Base-by-base conservation (phyloP, 2,797 vertebrate genomes). In the Thalassophryne amazonica region DNA sequence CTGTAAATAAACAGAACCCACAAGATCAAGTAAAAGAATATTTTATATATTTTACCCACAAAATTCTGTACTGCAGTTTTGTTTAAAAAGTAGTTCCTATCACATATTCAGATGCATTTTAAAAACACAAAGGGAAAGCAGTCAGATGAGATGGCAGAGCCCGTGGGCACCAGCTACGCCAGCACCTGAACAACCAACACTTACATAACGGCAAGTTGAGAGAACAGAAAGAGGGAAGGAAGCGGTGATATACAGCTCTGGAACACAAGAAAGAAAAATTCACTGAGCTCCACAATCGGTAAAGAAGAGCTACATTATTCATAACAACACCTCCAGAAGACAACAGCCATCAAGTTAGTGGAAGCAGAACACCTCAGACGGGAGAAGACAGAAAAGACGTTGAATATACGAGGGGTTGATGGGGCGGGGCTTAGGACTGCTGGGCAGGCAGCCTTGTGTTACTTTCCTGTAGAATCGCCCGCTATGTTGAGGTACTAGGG, bases 311-410 rank as follows among this genome's bases (percentile, higher is more conserved):
- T 85, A 78, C 78, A 90, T 91, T 86, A 89, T 87, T 88, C 80
- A 88, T 86, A 80, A 86, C 72, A 78, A 72, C 82, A 83, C 84
- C 67, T 86, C 84, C 53, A 71, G 80, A 85, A 72, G 76, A 85
- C 83, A 77, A 74, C 74, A 69, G 74, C 71, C 61, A 72, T 82
- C 81, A 78, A 73, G 81, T 83, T 70, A 64, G 41, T 25, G 37
- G 62, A 71, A 43, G 48, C 53, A 74, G 66, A 61, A 39, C 49
- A 66, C 63, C 60, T 55, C 35, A 21, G 45, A 60, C 56, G 59
- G 30, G 48, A 53, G 54, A 66, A 64, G 52, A 61, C 80, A 76
- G 57, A 60, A 31, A 53, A 60, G 64, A 63, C 4, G 10, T 30
- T 61, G 60, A 72, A 73, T 64, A 54, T 52, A 75, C 49, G 16